Evolutionary conservation across 2,113 vertebrate species (phyloP).

Genomic region (Seriola aureovittata): DNA sequence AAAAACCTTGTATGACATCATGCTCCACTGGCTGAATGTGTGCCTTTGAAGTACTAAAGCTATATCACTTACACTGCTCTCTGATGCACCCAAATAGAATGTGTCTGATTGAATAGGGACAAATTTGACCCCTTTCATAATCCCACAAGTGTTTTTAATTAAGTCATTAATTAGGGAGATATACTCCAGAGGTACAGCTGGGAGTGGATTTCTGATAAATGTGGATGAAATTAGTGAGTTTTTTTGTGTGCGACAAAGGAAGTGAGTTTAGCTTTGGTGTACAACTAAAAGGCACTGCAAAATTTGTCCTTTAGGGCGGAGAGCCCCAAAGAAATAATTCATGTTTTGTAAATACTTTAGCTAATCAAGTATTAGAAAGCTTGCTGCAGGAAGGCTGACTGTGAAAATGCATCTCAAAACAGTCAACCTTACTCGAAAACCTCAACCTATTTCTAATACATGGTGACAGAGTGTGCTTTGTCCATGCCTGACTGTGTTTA

Average conservation of each 20-base stretch:
- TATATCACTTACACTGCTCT: constrained; percentile 49
- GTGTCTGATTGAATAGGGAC: constrained; percentile 77
- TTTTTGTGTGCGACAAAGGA: constrained; percentile 48
- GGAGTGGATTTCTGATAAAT: constrained; percentile 58
- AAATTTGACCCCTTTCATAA: constrained; percentile 73
- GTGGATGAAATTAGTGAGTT: constrained; percentile 43
- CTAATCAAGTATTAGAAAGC: constrained; percentile 8
- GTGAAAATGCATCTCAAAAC: not conserved
- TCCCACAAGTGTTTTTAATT: constrained; percentile 80
- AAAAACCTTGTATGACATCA: not conserved
- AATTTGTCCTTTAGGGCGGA: not conserved
- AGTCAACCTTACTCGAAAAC: not conserved
- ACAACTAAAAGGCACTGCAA: not conserved
- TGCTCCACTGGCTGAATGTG: constrained; percentile 13
- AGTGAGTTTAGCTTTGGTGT: constrained; percentile 27
- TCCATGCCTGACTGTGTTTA: constrained; percentile 38
- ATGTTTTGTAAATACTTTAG: not conserved
- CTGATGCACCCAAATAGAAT: constrained; percentile 45
- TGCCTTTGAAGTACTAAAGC: constrained; percentile 40
- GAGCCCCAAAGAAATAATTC: not conserved
- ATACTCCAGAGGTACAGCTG: constrained; percentile 67
- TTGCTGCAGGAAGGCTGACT: too few relatives aligned
- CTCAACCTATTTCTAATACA: constrained; percentile 21
- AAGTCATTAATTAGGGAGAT: constrained; percentile 81
- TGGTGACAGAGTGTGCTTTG: constrained; percentile 35